phyloP scores from a whole-genome alignment of 2,888 invertebrate genomes.

The Crepidodera aurea region DNA sequence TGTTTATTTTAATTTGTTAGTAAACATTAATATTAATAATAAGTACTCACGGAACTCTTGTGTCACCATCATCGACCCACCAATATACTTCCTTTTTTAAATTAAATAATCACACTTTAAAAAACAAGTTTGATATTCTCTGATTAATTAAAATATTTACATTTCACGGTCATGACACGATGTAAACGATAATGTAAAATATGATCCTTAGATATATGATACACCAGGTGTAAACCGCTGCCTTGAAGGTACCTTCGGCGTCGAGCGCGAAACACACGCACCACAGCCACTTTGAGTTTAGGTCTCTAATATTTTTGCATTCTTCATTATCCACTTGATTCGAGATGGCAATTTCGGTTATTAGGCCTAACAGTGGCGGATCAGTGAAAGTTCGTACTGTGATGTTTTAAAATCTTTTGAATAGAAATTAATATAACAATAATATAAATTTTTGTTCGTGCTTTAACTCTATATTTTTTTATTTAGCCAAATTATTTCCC shows the following conservation, averaged over 20 bases:
- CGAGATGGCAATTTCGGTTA: slow-evolving; percentile 31
- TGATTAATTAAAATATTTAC: slow-evolving; percentile 20
- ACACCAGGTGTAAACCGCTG: slow-evolving; percentile 5
- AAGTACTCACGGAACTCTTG: slow-evolving; percentile 14
- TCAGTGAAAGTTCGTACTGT: not conserved
- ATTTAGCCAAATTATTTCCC: too few species aligned
- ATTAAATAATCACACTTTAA: not conserved
- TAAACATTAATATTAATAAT: too few species aligned
- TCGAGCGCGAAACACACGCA: slow-evolving; percentile 16
- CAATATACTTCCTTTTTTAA: not conserved
- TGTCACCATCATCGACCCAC: slow-evolving; percentile 1
- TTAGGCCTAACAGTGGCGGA: slow-evolving; percentile 23
- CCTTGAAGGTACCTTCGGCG: not conserved
- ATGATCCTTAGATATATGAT: not conserved
- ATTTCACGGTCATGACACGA: slow-evolving; percentile 29
- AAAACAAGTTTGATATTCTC: slow-evolving; percentile 14
- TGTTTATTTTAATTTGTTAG: too few species aligned
- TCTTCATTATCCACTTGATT: slow-evolving; percentile 39
- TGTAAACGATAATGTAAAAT: not conserved
- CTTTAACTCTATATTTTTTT: too few species aligned
- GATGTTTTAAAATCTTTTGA: too few species aligned
- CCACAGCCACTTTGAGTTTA: slow-evolving; percentile 25
- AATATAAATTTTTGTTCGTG: too few species aligned
- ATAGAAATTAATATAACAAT: too few species aligned
- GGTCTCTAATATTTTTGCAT: slow-evolving; percentile 42